A percentile compares a stretch with the other conserved stretches of the same genome.
These are phyloP conservation scores for Trachythela sp. DNA, from an alignment of 64 coral and sea anemone genomes.

Conservation along the genomic window DNA sequence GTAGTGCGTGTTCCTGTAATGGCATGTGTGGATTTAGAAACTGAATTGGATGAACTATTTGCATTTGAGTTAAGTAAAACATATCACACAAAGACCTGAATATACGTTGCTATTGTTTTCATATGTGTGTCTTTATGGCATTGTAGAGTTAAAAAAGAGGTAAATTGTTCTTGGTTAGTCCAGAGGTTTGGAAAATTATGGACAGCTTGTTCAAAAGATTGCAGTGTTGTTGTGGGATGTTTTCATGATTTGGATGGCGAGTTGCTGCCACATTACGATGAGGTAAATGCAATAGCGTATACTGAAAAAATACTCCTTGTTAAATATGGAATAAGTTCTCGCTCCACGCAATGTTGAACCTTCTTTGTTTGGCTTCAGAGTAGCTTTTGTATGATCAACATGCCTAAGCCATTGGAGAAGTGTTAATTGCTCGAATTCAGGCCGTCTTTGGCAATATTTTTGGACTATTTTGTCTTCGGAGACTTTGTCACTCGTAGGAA, in stretches of 20 bases:
- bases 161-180: not conserved
- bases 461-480: not conserved
- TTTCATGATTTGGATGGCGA: not conserved
- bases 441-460: not conserved
- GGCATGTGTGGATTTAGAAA: not conserved
- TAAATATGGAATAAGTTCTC: not conserved
- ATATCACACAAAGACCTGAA: not conserved
- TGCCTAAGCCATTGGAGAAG: constrained; percentile 16
- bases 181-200: too few species aligned
- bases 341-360: constrained; percentile 11
- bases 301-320: constrained; percentile 30
- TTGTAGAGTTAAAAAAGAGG: not conserved
- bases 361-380: not conserved
- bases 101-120: not conserved
- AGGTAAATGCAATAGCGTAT: not conserved
- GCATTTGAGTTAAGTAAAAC: too few species aligned
- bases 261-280: not conserved
- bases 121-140: not conserved
- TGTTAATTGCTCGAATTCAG: not conserved
- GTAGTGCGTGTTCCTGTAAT: not conserved
- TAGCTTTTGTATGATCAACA: not conserved
- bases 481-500: not conserved
- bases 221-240: not conserved
- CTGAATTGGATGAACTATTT: not conserved
- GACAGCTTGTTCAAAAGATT: not conserved